A percentile compares a stretch with the other conserved stretches of the same genome.
Evolutionary conservation across 2,888 invertebrate genomes (phyloP).

Genomic region (Hipparchia semele): DNA sequence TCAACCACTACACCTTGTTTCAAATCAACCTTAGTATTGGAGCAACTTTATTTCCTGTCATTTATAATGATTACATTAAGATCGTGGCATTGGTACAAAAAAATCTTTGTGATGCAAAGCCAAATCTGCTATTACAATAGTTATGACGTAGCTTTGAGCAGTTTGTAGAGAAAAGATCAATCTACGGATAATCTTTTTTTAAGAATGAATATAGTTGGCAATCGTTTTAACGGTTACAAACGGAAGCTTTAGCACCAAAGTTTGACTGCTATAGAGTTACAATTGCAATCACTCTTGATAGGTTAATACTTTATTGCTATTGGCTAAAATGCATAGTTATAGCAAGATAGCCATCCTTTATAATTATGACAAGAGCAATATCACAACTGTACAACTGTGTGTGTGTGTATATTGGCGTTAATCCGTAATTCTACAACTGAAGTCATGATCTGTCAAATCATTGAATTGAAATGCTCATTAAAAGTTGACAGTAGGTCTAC

Average conservation of each 20-base stretch:
- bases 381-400: neutral
- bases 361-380: neutral
- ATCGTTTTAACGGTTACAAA: too few relatives aligned
- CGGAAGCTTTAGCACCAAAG: neutral
- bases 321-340: neutral
- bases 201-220: too few relatives aligned
- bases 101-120: too few relatives aligned
- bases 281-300: neutral
- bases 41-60: too few relatives aligned
- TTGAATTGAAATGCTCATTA: neutral
- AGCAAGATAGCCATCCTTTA: neutral
- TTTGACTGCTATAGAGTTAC: conserved; percentile 45
- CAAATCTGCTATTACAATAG: too few relatives aligned
- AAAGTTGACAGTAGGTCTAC: conserved; percentile 2
- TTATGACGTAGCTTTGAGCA: too few relatives aligned
- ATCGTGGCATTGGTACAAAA: too few relatives aligned
- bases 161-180: too few relatives aligned
- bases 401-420: neutral
- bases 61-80: too few relatives aligned
- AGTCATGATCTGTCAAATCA: neutral
- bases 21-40: too few relatives aligned
- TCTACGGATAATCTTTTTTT: too few relatives aligned
- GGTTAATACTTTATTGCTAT: neutral
- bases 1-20: neutral
- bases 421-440: neutral